Evolutionary conservation across 2,113 vertebrate genomes (phyloP), one percentile per base, ranked within the genome.

Genomic region (Mesitornis unicolor): DNA sequence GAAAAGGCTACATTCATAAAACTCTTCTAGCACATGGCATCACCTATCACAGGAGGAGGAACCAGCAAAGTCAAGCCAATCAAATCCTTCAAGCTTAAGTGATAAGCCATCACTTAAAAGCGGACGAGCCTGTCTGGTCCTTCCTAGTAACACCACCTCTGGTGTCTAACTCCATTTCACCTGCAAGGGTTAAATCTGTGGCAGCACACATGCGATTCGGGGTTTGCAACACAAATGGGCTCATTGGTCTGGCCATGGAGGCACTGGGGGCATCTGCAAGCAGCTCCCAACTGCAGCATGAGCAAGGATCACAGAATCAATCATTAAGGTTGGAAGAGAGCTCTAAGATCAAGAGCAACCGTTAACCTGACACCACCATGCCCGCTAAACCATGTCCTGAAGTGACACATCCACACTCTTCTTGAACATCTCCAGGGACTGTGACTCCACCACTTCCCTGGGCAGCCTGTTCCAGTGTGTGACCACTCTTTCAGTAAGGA

Each of bases 91-190:
- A 50, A n/a, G n/a, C n/a, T n/a, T n/a, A n/a, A n/a, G n/a, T n/a
- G n/a, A 64, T 16, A 22, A 69, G 47, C 15, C 70, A 40, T 16
- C 43, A 35, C 16, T 53, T 12, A 0, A 9, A 7, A 4, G 13
- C 1, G 1, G 29, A 22, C 1, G 5, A 33, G 21, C 31, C 31
- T 35, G 7, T 2, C 82, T 47, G n/a, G 35, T 33, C 26, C 78
- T 89, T 53, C 48, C 51, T 42, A 35, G 24, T 0, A 40, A 25
- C 0, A 0, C 6, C 2, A 4, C 40, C 48, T 71, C 1, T 3
- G n/a, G 40, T 11, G 17, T 31, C 50, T 13, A 33, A 0, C 13
- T 31, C 54, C 8, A 1, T 21, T 36, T 25, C 3, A 29, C 31
- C 71, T 13, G 6, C 24, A 45, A 28, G 48, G 9, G 65, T 38